A percentile compares a stretch with the other conserved stretches of the same genome.
Evolutionary conservation across 2,888 invertebrate species (phyloP).

Genomic region (Hoplodrina blanda): DNA sequence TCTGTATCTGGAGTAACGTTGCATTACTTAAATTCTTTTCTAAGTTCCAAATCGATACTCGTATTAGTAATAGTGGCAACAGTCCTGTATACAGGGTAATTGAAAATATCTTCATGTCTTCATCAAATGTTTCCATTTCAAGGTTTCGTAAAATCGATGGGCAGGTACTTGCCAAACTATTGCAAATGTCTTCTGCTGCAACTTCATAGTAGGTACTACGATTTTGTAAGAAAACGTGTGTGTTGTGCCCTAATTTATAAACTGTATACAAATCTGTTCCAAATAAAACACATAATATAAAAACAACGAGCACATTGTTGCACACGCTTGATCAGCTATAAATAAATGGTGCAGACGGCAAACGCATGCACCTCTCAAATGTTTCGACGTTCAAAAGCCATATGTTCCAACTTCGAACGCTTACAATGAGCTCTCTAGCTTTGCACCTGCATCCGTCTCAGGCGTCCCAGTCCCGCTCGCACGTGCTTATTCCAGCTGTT

Average conservation of each 20-base stretch:
- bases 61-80: no score
- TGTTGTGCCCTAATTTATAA: conserved; percentile 43
- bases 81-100: no score
- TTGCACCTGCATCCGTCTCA: conserved; percentile 88
- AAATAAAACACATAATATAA: conserved; percentile 51
- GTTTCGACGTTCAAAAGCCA: conserved; percentile 71
- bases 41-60: no score
- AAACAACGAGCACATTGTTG: conserved; percentile 57
- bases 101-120: no score
- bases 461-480: conserved; percentile 87
- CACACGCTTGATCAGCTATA: conserved; percentile 64
- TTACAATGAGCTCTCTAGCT: conserved; percentile 76
- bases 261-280: conserved; percentile 61
- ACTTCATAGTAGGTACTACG: conserved; percentile 1
- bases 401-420: conserved; percentile 74
- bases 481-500: conserved; percentile 80
- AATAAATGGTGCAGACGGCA: conserved; percentile 63
- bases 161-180: background rate
- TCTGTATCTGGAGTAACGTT: background rate
- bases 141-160: background rate
- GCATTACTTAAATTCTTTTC: background rate
- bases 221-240: conserved; percentile 49
- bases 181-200: conserved; percentile 9
- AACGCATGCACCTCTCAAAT: conserved; percentile 64
- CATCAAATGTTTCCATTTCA: background rate